Conservation (phyloP, 1,140 invertebrate species). For the Acromyrmex charruanus region DNA sequence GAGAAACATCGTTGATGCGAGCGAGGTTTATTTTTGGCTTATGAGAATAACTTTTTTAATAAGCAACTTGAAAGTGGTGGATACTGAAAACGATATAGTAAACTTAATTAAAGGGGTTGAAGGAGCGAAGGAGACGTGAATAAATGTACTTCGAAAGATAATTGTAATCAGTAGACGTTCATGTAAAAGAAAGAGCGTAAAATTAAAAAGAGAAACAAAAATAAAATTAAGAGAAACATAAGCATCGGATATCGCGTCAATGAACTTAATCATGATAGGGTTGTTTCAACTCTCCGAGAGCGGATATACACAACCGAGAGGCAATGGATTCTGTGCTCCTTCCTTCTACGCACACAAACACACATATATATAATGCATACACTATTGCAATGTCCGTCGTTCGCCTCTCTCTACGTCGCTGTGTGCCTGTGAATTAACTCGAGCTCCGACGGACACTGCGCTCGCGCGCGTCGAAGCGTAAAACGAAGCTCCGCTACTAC, state of each 20-base stretch:
- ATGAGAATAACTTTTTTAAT: conserved; percentile 36
- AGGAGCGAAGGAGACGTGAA: neutral
- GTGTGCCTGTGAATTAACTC: conserved; percentile 46
- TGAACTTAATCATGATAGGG: conserved; percentile 35
- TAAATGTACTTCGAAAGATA: neutral
- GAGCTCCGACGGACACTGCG: conserved; percentile 37
- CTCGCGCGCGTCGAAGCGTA: conserved; percentile 61
- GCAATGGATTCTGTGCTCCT: conserved; percentile 3
- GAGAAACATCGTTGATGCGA: neutral
- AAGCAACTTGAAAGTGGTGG: neutral
- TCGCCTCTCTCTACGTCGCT: neutral
- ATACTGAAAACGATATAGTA: neutral
- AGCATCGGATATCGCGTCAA: conserved; percentile 23
- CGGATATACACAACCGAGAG: neutral
- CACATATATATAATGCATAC: neutral
- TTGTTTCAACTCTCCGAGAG: conserved; percentile 37
- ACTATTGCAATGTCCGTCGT: conserved; percentile 9
- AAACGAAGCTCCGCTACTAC: conserved; percentile 63
- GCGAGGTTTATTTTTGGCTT: conserved; percentile 1
- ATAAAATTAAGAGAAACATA: neutral
- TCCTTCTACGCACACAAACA: neutral
- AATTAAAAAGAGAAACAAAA: neutral
- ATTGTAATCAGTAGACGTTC: neutral
- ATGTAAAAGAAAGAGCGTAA: neutral
- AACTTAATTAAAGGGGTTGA: neutral